A percentile compares a stretch with the other conserved stretches of the same genome.
phyloP scores from a whole-genome alignment of 2,888 invertebrate genomes.

The Lissonota sp. region DNA sequence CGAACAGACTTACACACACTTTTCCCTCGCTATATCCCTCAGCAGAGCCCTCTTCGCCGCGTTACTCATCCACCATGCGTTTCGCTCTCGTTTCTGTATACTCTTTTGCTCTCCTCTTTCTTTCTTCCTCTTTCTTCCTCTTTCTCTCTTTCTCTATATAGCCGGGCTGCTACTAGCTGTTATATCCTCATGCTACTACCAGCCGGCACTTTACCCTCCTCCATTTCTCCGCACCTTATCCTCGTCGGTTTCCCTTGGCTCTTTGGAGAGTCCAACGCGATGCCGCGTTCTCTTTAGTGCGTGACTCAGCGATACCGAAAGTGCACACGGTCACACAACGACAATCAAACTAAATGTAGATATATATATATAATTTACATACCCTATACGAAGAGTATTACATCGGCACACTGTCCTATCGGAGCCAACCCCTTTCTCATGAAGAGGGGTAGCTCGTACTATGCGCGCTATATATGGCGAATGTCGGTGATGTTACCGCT shows the following conservation, averaged over 20 bases:
- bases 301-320: conserved; percentile 80
- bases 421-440: conserved; percentile 24
- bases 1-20: conserved; percentile 25
- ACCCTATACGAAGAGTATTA: conserved; percentile 22
- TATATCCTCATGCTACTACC: conserved; percentile 59
- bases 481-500: conserved; percentile 31
- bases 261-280: conserved; percentile 52
- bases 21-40: conserved; percentile 40
- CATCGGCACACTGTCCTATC: conserved; percentile 19
- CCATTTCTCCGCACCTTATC: neutral
- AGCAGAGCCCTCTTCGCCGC: conserved; percentile 44
- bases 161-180: conserved; percentile 59
- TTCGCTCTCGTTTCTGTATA: conserved; percentile 43
- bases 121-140: neutral
- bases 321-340: conserved; percentile 65
- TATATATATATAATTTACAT: conserved; percentile 8
- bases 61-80: conserved; percentile 40
- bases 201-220: conserved; percentile 58
- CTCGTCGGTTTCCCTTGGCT: conserved; percentile 7
- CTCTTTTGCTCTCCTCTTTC: conserved; percentile 40
- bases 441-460: conserved; percentile 23
- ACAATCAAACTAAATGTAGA: conserved; percentile 37
- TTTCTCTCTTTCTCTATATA: conserved; percentile 27
- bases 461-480: neutral
- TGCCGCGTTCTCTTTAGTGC: conserved; percentile 71